These are phyloP conservation scores for Punctoribates punctum DNA, from an alignment of 2,888 invertebrate species.

Conservation along the genomic window DNA sequence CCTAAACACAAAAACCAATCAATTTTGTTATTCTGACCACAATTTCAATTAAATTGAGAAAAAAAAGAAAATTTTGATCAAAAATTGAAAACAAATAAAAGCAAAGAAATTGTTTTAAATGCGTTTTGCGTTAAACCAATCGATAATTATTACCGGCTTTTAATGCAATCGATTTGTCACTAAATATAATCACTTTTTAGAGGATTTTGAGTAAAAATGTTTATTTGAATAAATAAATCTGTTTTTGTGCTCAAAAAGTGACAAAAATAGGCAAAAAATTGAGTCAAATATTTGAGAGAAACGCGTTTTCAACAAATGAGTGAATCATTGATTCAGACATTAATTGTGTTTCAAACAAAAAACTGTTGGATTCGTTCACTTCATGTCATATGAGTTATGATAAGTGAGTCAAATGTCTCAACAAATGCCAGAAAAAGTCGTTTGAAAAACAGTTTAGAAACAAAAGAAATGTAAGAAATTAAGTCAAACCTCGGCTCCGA, in stretches of 20 bases:
- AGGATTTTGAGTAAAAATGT: no score
- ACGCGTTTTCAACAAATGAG: neutral
- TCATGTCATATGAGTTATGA: slow-evolving; percentile 1
- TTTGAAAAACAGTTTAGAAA: neutral
- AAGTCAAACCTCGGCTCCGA: slow-evolving; percentile 31
- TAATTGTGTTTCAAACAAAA: neutral
- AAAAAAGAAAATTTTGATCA: neutral
- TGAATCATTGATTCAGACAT: neutral
- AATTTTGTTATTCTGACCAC: slow-evolving; percentile 7
- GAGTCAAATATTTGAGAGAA: neutral
- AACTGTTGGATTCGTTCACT: neutral
- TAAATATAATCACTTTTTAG: no score
- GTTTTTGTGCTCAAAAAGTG: neutral
- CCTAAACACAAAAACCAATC: slow-evolving; percentile 55
- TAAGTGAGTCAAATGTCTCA: neutral
- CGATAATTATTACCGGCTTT: slow-evolving; percentile 8
- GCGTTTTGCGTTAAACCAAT: neutral
- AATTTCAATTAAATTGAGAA: neutral
- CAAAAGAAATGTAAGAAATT: neutral
- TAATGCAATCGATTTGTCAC: neutral
- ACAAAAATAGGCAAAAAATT: neutral
- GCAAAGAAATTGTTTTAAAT: neutral
- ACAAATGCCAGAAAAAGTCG: neutral
- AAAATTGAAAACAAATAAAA: neutral
- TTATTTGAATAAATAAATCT: no score